Percentiles rank a stretch among this genome's conserved stretches.
Evolutionary conservation across 2,113 vertebrate genomes (phyloP).

Genomic region (Scytalopus superciliaris): DNA sequence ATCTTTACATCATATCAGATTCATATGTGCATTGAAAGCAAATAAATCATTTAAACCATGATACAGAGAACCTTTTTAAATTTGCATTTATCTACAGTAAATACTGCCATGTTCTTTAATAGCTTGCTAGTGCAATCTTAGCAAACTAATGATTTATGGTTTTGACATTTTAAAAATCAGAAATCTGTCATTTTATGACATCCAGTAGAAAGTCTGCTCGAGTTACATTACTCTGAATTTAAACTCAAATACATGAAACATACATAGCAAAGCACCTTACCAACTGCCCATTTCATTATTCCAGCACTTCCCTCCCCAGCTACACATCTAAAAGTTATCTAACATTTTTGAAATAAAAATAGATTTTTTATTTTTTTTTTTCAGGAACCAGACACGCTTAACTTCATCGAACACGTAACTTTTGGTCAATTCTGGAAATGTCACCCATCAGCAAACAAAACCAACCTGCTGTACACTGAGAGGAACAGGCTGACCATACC

Average conservation of each 20-base stretch:
- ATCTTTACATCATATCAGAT: conserved; percentile 73
- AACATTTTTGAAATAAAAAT: neutral
- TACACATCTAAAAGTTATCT: neutral
- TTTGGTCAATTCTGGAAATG: neutral
- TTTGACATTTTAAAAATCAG: conserved; percentile 78
- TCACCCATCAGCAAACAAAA: neutral
- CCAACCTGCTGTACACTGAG: neutral
- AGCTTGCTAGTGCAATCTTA: conserved; percentile 78
- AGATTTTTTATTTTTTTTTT: neutral
- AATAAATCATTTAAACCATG: conserved; percentile 79
- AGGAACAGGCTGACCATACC: neutral
- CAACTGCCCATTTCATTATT: neutral
- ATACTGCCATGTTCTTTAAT: conserved; percentile 79
- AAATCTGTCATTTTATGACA: conserved; percentile 81
- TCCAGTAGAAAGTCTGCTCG: conserved; percentile 59
- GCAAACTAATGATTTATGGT: conserved; percentile 81
- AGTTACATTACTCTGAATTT: conserved; percentile 56
- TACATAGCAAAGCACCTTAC: conserved; percentile 23
- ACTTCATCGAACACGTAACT: neutral
- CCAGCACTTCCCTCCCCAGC: neutral
- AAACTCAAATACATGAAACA: conserved; percentile 33
- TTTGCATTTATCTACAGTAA: conserved; percentile 79
- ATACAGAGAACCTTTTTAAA: conserved; percentile 75
- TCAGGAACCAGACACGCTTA: neutral
- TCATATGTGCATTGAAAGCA: conserved; percentile 67